Percentiles rank a stretch among this genome's conserved stretches.
These are phyloP conservation scores for Aricia artaxerxes DNA, from an alignment of 2,888 invertebrate species.

Conservation along the genomic window DNA sequence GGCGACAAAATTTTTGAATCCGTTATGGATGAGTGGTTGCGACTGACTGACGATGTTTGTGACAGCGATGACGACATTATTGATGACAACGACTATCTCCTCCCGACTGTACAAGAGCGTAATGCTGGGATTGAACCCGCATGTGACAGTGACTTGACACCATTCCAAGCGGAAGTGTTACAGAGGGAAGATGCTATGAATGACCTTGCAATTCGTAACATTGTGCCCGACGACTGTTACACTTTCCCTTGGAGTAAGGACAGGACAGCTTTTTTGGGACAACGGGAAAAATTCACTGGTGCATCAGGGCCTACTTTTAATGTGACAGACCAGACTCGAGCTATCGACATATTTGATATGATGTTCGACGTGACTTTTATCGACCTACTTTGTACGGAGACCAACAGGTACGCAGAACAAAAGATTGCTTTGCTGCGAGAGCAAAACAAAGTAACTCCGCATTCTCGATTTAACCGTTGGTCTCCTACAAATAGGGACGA, in stretches of 20 bases:
- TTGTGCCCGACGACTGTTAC: slow-evolving; percentile 37
- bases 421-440: slow-evolving; percentile 34
- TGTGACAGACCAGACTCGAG: slow-evolving; percentile 36
- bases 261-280: slow-evolving; percentile 31
- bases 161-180: too few species aligned
- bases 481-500: slow-evolving; percentile 39
- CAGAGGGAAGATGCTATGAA: too few species aligned
- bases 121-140: too few species aligned
- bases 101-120: too few species aligned
- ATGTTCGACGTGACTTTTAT: slow-evolving; percentile 42
- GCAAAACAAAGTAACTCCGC: slow-evolving; percentile 33
- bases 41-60: too few species aligned
- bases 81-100: too few species aligned
- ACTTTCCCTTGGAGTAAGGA: slow-evolving; percentile 41
- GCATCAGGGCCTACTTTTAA: background rate
- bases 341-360: slow-evolving; percentile 39
- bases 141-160: too few species aligned
- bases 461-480: slow-evolving; percentile 36
- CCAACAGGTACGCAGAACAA: slow-evolving; percentile 39
- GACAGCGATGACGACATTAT: too few species aligned
- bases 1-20: too few species aligned
- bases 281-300: too few species aligned
- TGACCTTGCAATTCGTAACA: slow-evolving; percentile 31
- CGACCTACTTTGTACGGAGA: slow-evolving; percentile 37
- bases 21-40: too few species aligned